Base-by-base conservation (phyloP, 1,140 invertebrate species). In the Hycleus cichorii region DNA sequence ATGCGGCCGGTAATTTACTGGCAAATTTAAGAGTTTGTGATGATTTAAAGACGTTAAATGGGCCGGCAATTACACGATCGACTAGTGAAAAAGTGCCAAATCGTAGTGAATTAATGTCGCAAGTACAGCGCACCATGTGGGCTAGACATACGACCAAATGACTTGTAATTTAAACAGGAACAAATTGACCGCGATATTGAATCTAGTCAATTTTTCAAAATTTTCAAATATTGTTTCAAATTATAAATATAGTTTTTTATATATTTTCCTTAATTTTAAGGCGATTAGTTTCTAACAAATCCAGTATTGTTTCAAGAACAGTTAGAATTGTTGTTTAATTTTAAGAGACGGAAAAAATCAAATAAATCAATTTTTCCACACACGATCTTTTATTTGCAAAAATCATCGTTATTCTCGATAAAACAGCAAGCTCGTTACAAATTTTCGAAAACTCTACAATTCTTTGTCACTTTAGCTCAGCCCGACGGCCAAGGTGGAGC, bases 91-190 rank as follows among this genome's bases (percentile, higher is more conserved):
- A 89, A 72, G 83, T 91, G 45, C 88, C 89, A 1, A 87, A 89
- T 64, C 80, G 87, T 40, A 91, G 84, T 69, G 88, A 91, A 69
- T 76, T 90, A 62, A 89, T 91, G 85, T 83, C 82, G n/a, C 86
- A 90, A 65, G 81, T 91, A 52, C 84, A 87, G 65, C 78, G 89
- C 52, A 84, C 86, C 0, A 81, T 84, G 38, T 93, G 90, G 89
- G 88, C 88, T 1, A 77, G 90, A 64, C 90, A 92, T 68, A 93
- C 90, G 1, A 92, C 89, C 10, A 92, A 91, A 74, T 93, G 68
- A 47, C 25, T 27, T 7, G 26, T 49, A 4, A 8, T 49, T 18
- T 18, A 18, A 18, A 18, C 18, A 18, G 18, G 18, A 18, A 18
- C 18, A 32, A 32, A 32, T 32, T 32, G 32, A 32, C 32, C 32